Percentiles rank a stretch among this genome's conserved stretches.
These are phyloP conservation scores for Polyommatus iphigenia DNA, from an alignment of 2,888 invertebrate genomes.

Conservation along the genomic window DNA sequence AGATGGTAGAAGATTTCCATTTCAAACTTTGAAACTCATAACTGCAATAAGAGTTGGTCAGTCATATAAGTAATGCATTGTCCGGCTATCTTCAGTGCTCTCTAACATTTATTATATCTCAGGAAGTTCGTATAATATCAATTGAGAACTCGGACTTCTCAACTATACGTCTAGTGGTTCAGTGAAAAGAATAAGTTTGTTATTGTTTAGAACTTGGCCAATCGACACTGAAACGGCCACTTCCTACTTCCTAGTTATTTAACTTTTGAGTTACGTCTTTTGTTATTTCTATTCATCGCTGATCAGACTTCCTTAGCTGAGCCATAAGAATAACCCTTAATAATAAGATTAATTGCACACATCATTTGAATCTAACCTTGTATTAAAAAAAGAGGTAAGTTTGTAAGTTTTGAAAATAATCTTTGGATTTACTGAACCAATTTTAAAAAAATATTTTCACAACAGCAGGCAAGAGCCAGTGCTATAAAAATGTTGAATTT, in stretches of 20 bases:
- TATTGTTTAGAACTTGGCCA: constrained; percentile 1
- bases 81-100: background rate
- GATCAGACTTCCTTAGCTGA: too few species aligned
- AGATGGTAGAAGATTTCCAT: background rate
- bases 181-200: constrained; percentile 9
- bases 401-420: too few species aligned
- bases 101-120: constrained; percentile 18
- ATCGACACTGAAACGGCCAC: background rate
- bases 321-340: too few species aligned
- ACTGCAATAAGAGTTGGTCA: constrained; percentile 12
- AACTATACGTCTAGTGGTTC: constrained; percentile 1
- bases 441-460: too few species aligned
- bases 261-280: background rate
- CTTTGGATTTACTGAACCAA: too few species aligned
- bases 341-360: too few species aligned
- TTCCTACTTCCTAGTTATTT: constrained; percentile 4
- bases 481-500: too few species aligned
- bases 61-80: constrained; percentile 15
- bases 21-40: background rate
- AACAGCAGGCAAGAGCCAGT: too few species aligned
- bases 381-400: too few species aligned
- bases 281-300: background rate
- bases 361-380: too few species aligned
- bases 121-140: constrained; percentile 1
- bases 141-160: constrained; percentile 12